phyloP scores from a whole-genome alignment of 2,113 vertebrate genomes.

The Cynocephalus volans region DNA sequence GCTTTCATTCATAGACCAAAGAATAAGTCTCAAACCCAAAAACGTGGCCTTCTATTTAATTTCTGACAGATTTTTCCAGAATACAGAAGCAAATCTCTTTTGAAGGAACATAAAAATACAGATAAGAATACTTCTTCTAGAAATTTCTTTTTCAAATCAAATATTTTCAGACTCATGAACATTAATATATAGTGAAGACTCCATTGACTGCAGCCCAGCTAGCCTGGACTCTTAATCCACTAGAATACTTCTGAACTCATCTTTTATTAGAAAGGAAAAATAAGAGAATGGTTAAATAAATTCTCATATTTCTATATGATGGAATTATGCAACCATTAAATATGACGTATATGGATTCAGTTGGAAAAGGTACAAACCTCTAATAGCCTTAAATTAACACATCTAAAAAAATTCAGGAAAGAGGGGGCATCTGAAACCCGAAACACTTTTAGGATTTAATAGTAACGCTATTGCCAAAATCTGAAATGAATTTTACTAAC shows the following conservation, averaged over 20 bases:
- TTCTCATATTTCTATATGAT: not conserved
- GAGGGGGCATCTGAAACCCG: not conserved
- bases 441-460: not conserved
- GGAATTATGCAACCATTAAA: not conserved
- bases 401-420: not conserved
- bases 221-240: not conserved
- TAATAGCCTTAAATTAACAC: not conserved
- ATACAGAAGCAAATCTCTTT: not conserved
- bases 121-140: not conserved
- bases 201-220: not conserved
- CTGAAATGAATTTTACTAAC: not conserved
- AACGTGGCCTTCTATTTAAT: not conserved
- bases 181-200: not conserved
- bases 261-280: not conserved
- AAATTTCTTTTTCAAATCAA: constrained; percentile 17
- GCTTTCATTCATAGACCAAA: not conserved
- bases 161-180: constrained; percentile 1
- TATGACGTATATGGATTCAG: not conserved
- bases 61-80: constrained; percentile 52
- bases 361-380: not conserved
- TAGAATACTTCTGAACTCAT: not conserved
- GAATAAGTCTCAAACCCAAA: not conserved
- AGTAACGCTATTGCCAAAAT: not conserved
- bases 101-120: not conserved
- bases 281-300: not conserved